Percentiles rank a stretch among this genome's conserved stretches.
phyloP scores from a whole-genome alignment of 2,797 vertebrate species.

The Clarias platycephalus region DNA sequence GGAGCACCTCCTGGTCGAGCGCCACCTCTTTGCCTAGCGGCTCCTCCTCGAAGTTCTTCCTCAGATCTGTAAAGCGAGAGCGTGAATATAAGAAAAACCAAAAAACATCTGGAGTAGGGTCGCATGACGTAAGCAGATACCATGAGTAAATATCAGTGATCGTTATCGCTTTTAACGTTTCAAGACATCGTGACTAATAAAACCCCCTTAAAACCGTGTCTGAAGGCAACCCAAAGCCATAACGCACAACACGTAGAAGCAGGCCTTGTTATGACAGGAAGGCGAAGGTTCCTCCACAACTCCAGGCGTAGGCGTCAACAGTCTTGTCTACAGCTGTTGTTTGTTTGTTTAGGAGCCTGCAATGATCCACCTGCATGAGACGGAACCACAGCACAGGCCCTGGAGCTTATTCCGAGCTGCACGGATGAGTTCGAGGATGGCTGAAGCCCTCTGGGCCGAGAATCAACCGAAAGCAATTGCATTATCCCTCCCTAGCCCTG shows the following conservation, averaged over 20 bases:
- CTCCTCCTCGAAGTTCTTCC: slow-evolving; percentile 98
- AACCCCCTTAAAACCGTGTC: not conserved
- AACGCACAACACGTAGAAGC: not conserved
- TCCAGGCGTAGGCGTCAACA: slow-evolving; percentile 24
- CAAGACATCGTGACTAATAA: not conserved
- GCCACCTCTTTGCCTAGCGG: slow-evolving; percentile 91
- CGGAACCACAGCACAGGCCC: slow-evolving; percentile 64
- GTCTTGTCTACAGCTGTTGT: slow-evolving; percentile 32
- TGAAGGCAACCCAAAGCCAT: not conserved
- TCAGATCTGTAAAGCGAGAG: slow-evolving; percentile 79
- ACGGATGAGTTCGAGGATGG: slow-evolving; percentile 71
- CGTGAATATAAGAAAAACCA: not conserved
- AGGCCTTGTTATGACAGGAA: not conserved
- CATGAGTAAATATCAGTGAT: not conserved
- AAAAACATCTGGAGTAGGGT: not conserved
- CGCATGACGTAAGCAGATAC: not conserved
- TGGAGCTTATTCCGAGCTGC: slow-evolving; percentile 71
- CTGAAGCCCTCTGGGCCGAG: slow-evolving; percentile 70
- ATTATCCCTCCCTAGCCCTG: slow-evolving; percentile 65
- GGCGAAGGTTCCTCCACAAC: not conserved
- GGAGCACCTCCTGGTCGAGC: slow-evolving; percentile 90
- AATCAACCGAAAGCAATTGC: slow-evolving; percentile 73
- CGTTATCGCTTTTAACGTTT: not conserved
- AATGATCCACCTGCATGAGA: not conserved
- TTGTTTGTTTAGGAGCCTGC: slow-evolving; percentile 28